These are phyloP conservation scores for Pyralis farinalis DNA, from an alignment of 2,888 invertebrate genomes.

Conservation along the genomic window DNA sequence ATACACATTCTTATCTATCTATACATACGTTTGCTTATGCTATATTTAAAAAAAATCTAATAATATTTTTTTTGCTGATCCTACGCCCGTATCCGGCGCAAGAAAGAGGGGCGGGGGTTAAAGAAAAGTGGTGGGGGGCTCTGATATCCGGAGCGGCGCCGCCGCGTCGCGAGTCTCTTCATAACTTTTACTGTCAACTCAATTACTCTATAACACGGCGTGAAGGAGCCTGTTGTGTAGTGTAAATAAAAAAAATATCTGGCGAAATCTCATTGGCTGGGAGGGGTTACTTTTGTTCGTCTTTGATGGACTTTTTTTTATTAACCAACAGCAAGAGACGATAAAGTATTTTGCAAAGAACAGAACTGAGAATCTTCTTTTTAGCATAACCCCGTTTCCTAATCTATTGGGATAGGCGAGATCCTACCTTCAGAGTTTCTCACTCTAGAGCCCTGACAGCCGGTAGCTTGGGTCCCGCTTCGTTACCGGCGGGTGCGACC, in stretches of 20 bases:
- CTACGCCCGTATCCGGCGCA: slow-evolving; percentile 51
- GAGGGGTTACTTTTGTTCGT: background rate
- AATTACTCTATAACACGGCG: slow-evolving; percentile 59
- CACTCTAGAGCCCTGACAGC: too few relatives aligned
- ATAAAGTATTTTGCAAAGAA: too few relatives aligned
- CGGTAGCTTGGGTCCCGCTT: too few relatives aligned
- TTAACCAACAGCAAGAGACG: too few relatives aligned
- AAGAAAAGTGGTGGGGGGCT: slow-evolving; percentile 47
- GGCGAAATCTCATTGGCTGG: background rate
- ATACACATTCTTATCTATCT: too few relatives aligned
- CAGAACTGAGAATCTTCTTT: too few relatives aligned
- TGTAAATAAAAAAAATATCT: slow-evolving; percentile 25
- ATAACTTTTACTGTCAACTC: slow-evolving; percentile 75
- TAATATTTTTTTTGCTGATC: slow-evolving; percentile 32
- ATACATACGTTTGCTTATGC: too few relatives aligned
- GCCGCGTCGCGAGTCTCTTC: slow-evolving; percentile 55
- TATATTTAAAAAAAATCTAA: slow-evolving; percentile 15
- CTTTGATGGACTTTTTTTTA: too few relatives aligned
- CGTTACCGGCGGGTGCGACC: too few relatives aligned
- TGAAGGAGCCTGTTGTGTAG: slow-evolving; percentile 21
- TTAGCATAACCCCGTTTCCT: too few relatives aligned
- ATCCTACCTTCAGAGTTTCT: too few relatives aligned
- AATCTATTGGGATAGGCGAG: too few relatives aligned
- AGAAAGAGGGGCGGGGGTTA: slow-evolving; percentile 32
- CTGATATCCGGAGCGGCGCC: slow-evolving; percentile 69